Conservation (phyloP, 2,797 vertebrate species). For the Cossypha heuglini region DNA sequence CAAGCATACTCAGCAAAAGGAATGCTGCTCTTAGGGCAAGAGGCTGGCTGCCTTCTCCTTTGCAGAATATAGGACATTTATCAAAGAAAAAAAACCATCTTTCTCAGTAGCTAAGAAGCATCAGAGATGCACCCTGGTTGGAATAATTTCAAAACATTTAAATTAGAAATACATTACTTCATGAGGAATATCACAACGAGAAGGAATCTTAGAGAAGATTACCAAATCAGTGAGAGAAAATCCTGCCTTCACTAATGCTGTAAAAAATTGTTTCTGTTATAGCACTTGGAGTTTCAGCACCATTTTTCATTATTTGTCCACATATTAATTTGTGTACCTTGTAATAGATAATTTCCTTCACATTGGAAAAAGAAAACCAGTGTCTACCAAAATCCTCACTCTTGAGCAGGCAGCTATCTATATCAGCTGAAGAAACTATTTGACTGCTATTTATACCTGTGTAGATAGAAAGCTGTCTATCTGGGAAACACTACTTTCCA, state of each 20-base stretch:
- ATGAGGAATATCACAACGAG: accelerated
- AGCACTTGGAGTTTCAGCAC: neutral
- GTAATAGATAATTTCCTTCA: neutral
- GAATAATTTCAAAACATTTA: neutral
- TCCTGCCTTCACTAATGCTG: neutral
- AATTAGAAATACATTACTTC: neutral
- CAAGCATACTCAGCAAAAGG: neutral
- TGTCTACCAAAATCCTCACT: neutral
- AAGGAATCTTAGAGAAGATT: neutral
- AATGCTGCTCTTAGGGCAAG: neutral
- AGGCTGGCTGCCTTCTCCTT: neutral
- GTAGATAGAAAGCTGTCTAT: neutral
- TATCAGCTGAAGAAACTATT: neutral
- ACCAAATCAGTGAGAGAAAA: neutral
- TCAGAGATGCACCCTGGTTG: neutral
- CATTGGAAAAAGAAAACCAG: neutral
- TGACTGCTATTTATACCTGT: neutral
- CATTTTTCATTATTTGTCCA: neutral
- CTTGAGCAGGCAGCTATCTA: neutral
- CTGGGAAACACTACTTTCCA: neutral
- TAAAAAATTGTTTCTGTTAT: neutral
- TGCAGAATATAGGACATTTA: neutral
- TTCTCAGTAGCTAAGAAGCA: neutral
- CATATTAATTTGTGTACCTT: neutral
- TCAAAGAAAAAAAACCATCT: neutral